These are phyloP conservation scores for Trinectes maculatus DNA, from an alignment of 2,113 vertebrate species.

Conservation along the genomic window DNA sequence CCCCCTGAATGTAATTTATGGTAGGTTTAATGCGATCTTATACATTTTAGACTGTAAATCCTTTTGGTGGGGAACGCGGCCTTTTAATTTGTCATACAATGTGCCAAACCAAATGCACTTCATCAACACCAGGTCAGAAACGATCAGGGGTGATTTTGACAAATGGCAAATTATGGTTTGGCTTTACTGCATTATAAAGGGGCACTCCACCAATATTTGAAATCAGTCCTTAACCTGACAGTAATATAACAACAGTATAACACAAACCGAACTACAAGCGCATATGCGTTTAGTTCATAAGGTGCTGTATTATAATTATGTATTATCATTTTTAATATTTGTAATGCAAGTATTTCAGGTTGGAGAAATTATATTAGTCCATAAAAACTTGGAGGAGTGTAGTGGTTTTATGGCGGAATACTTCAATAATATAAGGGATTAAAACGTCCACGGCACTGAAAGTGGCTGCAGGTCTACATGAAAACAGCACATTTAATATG, in stretches of 20 bases:
- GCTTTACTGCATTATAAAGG: background rate
- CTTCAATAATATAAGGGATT: conserved; percentile 19
- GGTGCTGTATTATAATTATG: background rate
- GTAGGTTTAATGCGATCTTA: background rate
- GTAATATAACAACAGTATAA: no score
- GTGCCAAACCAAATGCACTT: background rate
- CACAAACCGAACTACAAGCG: no score
- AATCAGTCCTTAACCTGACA: no score
- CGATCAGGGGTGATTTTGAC: background rate
- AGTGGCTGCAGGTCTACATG: conserved; percentile 9
- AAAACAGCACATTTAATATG: conserved; percentile 33
- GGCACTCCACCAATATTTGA: background rate
- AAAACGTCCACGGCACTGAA: background rate
- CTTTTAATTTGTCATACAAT: background rate
- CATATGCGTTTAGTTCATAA: no score
- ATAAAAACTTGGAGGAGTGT: background rate
- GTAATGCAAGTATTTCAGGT: background rate
- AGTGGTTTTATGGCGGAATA: background rate
- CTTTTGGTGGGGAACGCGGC: background rate
- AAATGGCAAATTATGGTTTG: background rate
- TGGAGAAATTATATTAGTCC: background rate
- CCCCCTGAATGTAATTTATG: background rate
- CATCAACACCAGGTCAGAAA: background rate
- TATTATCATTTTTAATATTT: background rate
- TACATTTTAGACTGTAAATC: background rate